Percentiles rank a stretch among this genome's conserved stretches.
phyloP scores from a whole-genome alignment of 2,113 vertebrate species.

The Silurus asotus region DNA sequence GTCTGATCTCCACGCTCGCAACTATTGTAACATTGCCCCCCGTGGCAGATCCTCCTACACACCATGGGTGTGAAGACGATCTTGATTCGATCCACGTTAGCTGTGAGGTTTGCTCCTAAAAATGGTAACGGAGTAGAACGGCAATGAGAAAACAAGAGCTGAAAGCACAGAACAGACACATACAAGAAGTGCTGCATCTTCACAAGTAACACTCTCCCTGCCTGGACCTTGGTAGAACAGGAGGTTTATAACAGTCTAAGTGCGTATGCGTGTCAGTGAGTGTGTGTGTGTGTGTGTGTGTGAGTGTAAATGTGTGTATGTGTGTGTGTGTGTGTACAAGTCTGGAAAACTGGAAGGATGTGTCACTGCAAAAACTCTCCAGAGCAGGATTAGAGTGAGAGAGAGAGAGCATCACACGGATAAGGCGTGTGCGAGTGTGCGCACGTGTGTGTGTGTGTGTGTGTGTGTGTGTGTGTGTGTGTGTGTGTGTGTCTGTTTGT shows the following conservation, averaged over 20 bases:
- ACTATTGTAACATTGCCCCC: conserved; percentile 73
- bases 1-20: conserved; percentile 77
- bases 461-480: conserved; percentile 61
- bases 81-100: conserved; percentile 76
- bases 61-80: conserved; percentile 78
- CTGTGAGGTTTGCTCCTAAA: conserved; percentile 76
- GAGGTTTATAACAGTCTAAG: conserved; percentile 70
- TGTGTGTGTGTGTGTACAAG: conserved; percentile 41
- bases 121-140: conserved; percentile 57
- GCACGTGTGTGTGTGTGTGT: conserved; percentile 51
- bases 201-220: conserved; percentile 57
- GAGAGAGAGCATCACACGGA: conserved; percentile 60
- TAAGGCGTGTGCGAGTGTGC: conserved; percentile 58
- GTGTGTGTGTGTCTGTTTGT: conserved; percentile 63
- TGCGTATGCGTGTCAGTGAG: conserved; percentile 44
- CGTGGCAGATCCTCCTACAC: conserved; percentile 71
- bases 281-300: conserved; percentile 21
- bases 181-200: conserved; percentile 67
- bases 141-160: conserved; percentile 62
- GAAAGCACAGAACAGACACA: conserved; percentile 50
- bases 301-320: conserved; percentile 47
- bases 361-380: conserved; percentile 60
- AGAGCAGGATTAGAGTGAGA: conserved; percentile 40
- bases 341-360: conserved; percentile 64
- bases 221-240: conserved; percentile 51